Conservation (phyloP, 2,797 vertebrate genomes). For the Lutjanus argentimaculatus region DNA sequence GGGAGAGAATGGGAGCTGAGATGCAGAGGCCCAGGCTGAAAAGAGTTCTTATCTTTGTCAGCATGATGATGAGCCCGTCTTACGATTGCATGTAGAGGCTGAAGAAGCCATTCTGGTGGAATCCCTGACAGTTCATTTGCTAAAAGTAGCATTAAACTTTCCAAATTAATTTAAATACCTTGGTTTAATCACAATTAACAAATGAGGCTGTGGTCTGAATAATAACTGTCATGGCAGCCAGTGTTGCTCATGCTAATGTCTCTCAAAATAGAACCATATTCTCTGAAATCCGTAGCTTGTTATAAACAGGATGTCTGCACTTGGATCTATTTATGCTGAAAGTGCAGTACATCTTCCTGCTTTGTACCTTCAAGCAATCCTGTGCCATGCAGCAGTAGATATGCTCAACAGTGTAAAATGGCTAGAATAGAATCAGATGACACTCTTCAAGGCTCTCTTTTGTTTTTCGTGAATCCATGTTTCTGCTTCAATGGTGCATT, state of each 20-base stretch:
- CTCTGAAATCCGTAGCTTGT: not conserved
- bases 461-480: not conserved
- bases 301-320: slow-evolving; percentile 49
- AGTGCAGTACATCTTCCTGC: slow-evolving; percentile 18
- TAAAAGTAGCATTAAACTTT: not conserved
- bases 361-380: slow-evolving; percentile 22
- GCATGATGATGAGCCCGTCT: slow-evolving; percentile 14
- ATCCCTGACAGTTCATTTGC: not conserved
- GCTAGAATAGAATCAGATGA: slow-evolving; percentile 22
- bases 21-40: slow-evolving; percentile 13
- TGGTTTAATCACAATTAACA: slow-evolving; percentile 23
- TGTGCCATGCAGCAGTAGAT: slow-evolving; percentile 15
- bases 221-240: not conserved
- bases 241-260: slow-evolving; percentile 11
- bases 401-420: slow-evolving; percentile 20
- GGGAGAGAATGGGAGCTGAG: slow-evolving; percentile 42
- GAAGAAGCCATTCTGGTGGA: not conserved
- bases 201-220: slow-evolving; percentile 16
- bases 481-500: slow-evolving; percentile 11
- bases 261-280: slow-evolving; percentile 34
- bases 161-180: slow-evolving; percentile 1
- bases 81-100: slow-evolving; percentile 1
- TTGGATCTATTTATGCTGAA: slow-evolving; percentile 58
- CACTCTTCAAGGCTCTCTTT: slow-evolving; percentile 14
- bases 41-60: slow-evolving; percentile 49